Percentiles rank a stretch among this genome's conserved stretches.
Evolutionary conservation across 2,888 invertebrate species (phyloP).

Genomic region (Sinotaia quadrata): DNA sequence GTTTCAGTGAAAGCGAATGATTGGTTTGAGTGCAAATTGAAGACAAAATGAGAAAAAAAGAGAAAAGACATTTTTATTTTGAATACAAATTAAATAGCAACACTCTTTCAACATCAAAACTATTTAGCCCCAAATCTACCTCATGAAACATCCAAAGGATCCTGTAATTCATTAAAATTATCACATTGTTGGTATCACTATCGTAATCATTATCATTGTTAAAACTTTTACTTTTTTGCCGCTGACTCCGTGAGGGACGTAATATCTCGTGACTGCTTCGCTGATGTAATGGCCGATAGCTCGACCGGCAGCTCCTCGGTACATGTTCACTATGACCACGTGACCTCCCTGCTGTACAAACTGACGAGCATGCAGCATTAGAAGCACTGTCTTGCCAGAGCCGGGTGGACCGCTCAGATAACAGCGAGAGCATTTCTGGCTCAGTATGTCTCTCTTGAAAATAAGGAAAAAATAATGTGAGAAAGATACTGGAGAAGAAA

Average conservation of each 20-base stretch:
- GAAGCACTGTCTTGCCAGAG: constrained; percentile 36
- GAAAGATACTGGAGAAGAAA: too few relatives aligned
- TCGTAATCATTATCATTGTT: constrained; percentile 4
- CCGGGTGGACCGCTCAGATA: constrained; percentile 38
- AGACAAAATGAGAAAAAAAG: too few relatives aligned
- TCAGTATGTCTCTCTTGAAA: constrained; percentile 15
- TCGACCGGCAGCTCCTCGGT: constrained; percentile 33
- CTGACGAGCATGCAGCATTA: constrained; percentile 33
- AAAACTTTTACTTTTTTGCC: constrained; percentile 19
- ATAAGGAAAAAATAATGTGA: too few relatives aligned
- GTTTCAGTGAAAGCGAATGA: too few relatives aligned
- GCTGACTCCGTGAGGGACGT: neutral
- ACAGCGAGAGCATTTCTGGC: constrained; percentile 9
- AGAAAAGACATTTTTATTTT: too few relatives aligned
- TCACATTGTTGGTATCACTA: too few relatives aligned
- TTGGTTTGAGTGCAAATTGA: too few relatives aligned
- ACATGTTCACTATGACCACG: constrained; percentile 35
- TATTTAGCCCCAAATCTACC: too few relatives aligned
- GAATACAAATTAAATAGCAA: too few relatives aligned
- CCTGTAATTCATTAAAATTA: too few relatives aligned
- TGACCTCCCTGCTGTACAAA: constrained; percentile 23
- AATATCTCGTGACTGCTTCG: constrained; percentile 20
- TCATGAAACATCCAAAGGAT: too few relatives aligned
- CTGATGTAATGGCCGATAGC: constrained; percentile 33
- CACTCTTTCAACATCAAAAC: too few relatives aligned